Base-by-base conservation (phyloP, 1,140 invertebrate species). In the Leptinotarsa lineolata region DNA sequence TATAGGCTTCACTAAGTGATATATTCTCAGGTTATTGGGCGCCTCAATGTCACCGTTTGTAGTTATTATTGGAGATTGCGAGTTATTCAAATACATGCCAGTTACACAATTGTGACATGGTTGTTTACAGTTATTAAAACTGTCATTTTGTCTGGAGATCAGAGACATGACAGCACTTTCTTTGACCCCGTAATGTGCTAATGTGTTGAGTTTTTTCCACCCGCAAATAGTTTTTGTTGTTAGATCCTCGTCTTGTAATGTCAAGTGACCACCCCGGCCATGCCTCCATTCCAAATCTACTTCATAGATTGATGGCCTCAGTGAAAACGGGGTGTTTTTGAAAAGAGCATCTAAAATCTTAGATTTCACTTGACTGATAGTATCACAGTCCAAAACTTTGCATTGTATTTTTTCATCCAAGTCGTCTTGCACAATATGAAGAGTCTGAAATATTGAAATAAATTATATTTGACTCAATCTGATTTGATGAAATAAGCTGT, bases 281-380 rank as follows among this genome's bases (percentile, higher is more conserved):
- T 97, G 95, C 66, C 95, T 88, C 95, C 95, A 97, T 87, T 97
- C 96, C 85, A 92, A 88, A 88, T 98, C 96, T 44, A 98, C 94
- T 86, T 97, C 95, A 82, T 96, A 90, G 74, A 97, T 91, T 69
- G 94, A 94, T n/a, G 95, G 95, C 74, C 96, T 88, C 82, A 95
- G 86, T 18, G 95, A 97, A 84, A 95, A 97, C n/a, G 96, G 95
- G 21, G 94, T 96, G 85, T 97, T 97, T 85, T 97, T 97, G 85
- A 97, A 98, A 15, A 99, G 88, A n/a, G 95, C 92, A 87, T 99
- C 97, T 46, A 99, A 88, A 73, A 99, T 97, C 88, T 99, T 99
- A 2, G 93, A 92, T 85, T 99, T 99, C 0, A 99, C 97, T 87
- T 99, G 98, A 73, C 93, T 95, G 84, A 99, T 97, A 30, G 96